Evolutionary conservation across 2,113 vertebrate species (phyloP).

Genomic region (Lucifuga dentata): DNA sequence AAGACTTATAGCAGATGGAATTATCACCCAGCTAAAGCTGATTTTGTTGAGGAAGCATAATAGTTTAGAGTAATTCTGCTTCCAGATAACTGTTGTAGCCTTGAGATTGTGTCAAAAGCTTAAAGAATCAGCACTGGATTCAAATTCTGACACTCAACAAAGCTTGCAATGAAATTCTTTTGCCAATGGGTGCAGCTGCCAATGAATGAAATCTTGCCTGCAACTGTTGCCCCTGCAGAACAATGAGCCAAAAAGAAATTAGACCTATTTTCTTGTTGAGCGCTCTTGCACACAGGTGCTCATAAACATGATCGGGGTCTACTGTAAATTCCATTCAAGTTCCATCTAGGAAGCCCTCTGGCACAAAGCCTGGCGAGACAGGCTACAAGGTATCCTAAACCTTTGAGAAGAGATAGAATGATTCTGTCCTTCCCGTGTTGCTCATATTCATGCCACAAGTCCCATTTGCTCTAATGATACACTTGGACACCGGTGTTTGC

Average conservation of each 20-base stretch:
- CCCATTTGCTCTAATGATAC: neutral
- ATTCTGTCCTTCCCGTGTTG: slow-evolving; percentile 33
- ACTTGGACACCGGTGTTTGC: slow-evolving; percentile 35
- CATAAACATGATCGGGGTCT: slow-evolving; percentile 52
- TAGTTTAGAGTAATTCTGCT: slow-evolving; percentile 60
- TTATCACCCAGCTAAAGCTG: slow-evolving; percentile 76
- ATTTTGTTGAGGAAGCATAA: slow-evolving; percentile 66
- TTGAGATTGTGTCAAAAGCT: slow-evolving; percentile 55
- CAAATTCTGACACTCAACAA: slow-evolving; percentile 46
- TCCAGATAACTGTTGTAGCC: slow-evolving; percentile 55
- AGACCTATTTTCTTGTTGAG: slow-evolving; percentile 51
- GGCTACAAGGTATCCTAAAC: neutral
- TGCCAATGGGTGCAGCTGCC: slow-evolving; percentile 38
- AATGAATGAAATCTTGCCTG: slow-evolving; percentile 40
- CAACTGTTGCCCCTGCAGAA: slow-evolving; percentile 55
- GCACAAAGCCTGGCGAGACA: slow-evolving; percentile 8
- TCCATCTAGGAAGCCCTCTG: slow-evolving; percentile 31
- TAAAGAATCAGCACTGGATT: slow-evolving; percentile 42
- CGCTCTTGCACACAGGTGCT: slow-evolving; percentile 50
- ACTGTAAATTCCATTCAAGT: slow-evolving; percentile 49
- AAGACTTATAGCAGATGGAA: slow-evolving; percentile 73
- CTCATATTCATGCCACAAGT: slow-evolving; percentile 13
- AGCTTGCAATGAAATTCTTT: slow-evolving; percentile 28
- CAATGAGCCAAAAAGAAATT: slow-evolving; percentile 59
- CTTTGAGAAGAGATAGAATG: neutral